phyloP scores from a whole-genome alignment of 2,797 vertebrate species.

The Onychomys arenicola region DNA sequence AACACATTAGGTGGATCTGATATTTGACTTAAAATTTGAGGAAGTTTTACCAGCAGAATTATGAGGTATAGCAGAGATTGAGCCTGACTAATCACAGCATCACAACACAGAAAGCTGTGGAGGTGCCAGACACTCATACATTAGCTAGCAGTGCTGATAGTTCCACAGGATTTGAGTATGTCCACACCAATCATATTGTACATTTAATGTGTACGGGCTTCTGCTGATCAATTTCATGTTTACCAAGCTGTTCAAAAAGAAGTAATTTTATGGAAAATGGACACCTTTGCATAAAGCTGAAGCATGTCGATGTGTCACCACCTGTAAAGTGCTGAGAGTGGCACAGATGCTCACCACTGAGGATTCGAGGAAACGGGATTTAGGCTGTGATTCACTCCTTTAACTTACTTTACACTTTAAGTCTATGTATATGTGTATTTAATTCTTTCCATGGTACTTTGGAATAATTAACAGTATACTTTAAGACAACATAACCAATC shows the following conservation, averaged over 20 bases:
- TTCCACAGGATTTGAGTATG: background rate
- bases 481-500: background rate
- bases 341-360: background rate
- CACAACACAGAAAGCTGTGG: background rate
- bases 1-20: background rate
- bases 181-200: background rate
- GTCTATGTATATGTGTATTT: background rate
- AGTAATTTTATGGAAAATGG: background rate
- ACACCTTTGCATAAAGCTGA: background rate
- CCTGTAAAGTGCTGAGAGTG: background rate
- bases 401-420: background rate
- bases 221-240: background rate
- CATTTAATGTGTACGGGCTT: background rate
- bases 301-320: background rate
- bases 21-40: background rate
- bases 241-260: background rate
- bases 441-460: background rate
- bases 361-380: background rate
- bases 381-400: background rate
- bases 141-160: no score
- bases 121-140: background rate
- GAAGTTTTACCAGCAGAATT: background rate
- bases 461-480: background rate
- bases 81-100: background rate
- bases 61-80: background rate